Conservation (phyloP, 2,888 invertebrate species). For the Brachylomia viminalis region DNA sequence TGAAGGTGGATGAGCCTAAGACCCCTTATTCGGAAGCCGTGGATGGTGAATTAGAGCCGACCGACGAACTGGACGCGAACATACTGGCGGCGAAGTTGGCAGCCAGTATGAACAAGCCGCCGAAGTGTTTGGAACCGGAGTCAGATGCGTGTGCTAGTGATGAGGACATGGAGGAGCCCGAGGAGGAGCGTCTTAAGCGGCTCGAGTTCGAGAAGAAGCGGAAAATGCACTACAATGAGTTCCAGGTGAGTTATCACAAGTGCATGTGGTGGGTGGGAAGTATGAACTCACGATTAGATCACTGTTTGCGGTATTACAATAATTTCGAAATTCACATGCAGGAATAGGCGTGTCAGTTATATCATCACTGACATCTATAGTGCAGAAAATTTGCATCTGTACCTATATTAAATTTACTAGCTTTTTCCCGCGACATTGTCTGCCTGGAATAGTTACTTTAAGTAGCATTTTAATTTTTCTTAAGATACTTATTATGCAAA, state of each 20-base stretch:
- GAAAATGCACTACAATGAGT: slow-evolving; percentile 99
- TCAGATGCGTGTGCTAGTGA: slow-evolving; percentile 89
- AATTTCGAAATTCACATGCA: slow-evolving; percentile 35
- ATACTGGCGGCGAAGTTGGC: slow-evolving; percentile 94
- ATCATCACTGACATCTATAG: slow-evolving; percentile 18
- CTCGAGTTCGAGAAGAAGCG: slow-evolving; percentile 97
- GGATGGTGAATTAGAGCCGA: slow-evolving; percentile 91
- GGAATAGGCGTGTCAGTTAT: slow-evolving; percentile 3
- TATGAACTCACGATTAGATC: slow-evolving; percentile 60
- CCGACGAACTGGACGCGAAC: slow-evolving; percentile 92
- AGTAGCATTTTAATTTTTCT: too few relatives aligned
- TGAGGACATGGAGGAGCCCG: slow-evolving; percentile 91
- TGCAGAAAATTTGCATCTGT: background rate
- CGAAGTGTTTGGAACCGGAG: slow-evolving; percentile 85
- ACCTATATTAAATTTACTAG: background rate
- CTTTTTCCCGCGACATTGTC: too few relatives aligned
- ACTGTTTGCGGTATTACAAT: slow-evolving; percentile 40
- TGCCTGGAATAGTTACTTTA: too few relatives aligned
- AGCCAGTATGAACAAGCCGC: slow-evolving; percentile 89
- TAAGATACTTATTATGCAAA: too few relatives aligned
- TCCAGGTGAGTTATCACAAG: slow-evolving; percentile 83
- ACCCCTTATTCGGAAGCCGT: slow-evolving; percentile 94
- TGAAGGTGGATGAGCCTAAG: slow-evolving; percentile 99
- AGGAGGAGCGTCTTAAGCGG: slow-evolving; percentile 92
- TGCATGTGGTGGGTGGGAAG: slow-evolving; percentile 50